Conservation (phyloP, 2,113 vertebrate genomes). For the Entelurus aequoreus region DNA sequence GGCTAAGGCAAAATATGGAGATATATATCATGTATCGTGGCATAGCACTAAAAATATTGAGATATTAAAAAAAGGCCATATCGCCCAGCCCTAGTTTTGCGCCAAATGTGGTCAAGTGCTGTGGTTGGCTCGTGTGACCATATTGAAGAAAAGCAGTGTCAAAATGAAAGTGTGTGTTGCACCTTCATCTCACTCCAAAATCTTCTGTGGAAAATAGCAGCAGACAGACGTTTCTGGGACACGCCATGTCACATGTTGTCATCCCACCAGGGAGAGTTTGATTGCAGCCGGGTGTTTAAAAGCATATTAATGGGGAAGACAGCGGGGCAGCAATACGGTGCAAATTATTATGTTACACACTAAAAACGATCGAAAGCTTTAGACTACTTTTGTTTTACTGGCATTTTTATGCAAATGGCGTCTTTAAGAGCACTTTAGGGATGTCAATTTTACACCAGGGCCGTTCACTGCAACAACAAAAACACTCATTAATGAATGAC, state of each 20-base stretch:
- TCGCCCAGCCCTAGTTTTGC: too few relatives aligned
- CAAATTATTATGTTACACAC: background rate
- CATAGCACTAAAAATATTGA: too few relatives aligned
- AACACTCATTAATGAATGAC: conserved; percentile 4
- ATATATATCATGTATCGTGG: too few relatives aligned
- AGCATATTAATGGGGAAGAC: background rate
- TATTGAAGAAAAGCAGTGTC: background rate
- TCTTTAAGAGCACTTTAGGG: conserved; percentile 5
- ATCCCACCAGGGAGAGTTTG: background rate
- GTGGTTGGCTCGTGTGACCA: background rate
- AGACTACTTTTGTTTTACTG: background rate
- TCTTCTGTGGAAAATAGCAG: background rate
- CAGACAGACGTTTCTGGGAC: background rate
- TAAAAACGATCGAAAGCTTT: background rate
- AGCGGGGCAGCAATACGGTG: background rate
- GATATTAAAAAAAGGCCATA: too few relatives aligned
- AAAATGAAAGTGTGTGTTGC: background rate
- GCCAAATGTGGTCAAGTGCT: too few relatives aligned
- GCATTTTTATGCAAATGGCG: background rate
- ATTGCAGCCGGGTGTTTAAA: background rate
- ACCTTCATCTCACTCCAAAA: background rate
- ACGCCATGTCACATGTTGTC: background rate
- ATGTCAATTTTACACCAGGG: conserved; percentile 9
- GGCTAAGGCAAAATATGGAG: too few relatives aligned
- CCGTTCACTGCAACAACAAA: conserved; percentile 13